Percentiles rank a stretch among this genome's conserved stretches.
phyloP scores from a whole-genome alignment of 2,113 vertebrate genomes.

The Bubo scandiacus region DNA sequence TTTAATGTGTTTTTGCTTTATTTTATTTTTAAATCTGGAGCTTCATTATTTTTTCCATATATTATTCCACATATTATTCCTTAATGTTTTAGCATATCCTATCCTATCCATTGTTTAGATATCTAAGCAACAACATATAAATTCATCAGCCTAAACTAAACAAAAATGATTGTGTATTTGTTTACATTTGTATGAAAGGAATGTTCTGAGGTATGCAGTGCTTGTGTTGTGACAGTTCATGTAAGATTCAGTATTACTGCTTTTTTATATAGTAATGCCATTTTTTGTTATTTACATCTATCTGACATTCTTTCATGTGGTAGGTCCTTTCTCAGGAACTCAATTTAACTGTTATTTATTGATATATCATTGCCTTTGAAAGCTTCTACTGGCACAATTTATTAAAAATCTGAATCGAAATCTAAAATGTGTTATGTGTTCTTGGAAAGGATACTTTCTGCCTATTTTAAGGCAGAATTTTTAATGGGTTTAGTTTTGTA shows the following conservation, averaged over 20 bases:
- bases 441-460: not conserved
- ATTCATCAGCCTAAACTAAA: constrained; percentile 72
- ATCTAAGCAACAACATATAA: constrained; percentile 71
- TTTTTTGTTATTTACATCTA: constrained; percentile 77
- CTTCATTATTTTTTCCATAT: constrained; percentile 64
- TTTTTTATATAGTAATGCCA: constrained; percentile 73
- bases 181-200: constrained; percentile 92
- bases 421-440: not conserved
- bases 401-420: constrained; percentile 74
- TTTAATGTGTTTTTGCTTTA: constrained; percentile 67
- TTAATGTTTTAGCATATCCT: constrained; percentile 74
- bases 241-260: constrained; percentile 90
- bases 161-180: constrained; percentile 79
- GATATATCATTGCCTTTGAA: constrained; percentile 84
- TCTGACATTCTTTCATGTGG: constrained; percentile 78
- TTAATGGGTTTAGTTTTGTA: not conserved
- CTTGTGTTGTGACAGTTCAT: constrained; percentile 88
- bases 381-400: constrained; percentile 84
- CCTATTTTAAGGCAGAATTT: not conserved
- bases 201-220: constrained; percentile 85
- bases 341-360: constrained; percentile 87
- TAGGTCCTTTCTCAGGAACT: constrained; percentile 87
- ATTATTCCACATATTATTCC: constrained; percentile 76
- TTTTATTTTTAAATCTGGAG: constrained; percentile 71
- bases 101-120: constrained; percentile 73